Base-by-base conservation (phyloP, 2,888 invertebrate genomes). In the Tipula unca region DNA sequence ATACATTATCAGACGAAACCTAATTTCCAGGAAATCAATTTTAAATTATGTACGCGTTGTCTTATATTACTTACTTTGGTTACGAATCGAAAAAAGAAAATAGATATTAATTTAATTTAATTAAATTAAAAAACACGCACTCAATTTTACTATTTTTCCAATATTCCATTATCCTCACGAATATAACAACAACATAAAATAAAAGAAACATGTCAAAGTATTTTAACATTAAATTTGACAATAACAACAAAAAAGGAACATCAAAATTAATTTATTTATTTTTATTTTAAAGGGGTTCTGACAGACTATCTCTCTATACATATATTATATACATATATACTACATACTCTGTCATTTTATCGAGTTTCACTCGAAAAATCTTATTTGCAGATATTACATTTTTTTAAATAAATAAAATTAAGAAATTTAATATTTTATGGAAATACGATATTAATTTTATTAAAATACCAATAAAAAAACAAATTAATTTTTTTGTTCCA, bases 401-500 rank as follows among this genome's bases (percentile, higher is more conserved):
- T 25, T 69, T 69, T 17, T 69, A 69, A 69, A 69, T 69, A 69
- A 69, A 69, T 69, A 69, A 69, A 69, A 69, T 69, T 69, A 69
- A 69, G 69, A 69, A 69, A 69, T 69, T 69, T 69, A 69, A 69
- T 69, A 69, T 69, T 69, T 69, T 69, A 69, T 69, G 10, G 69
- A 69, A 69, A 69, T 69, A 10, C 69, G 69, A 69, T 69, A 69
- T 69, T 69, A 69, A 69, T 69, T 69, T 69, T 69, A 69, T 69
- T 69, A 69, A 25, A 69, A n/a, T n/a, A n/a, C n/a, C n/a, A n/a
- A n/a, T n/a, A n/a, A n/a, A 69, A 69, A 69, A 13, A 69, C 25
- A 69, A 69, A 69, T 69, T 69, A 69, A 25, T 69, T 69, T 69
- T 69, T 69, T 54, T 48, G 17, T 48, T 48, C 25, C 25, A 25